Evolutionary conservation across 2,888 invertebrate genomes (phyloP).

Genomic region (Bombylius major): DNA sequence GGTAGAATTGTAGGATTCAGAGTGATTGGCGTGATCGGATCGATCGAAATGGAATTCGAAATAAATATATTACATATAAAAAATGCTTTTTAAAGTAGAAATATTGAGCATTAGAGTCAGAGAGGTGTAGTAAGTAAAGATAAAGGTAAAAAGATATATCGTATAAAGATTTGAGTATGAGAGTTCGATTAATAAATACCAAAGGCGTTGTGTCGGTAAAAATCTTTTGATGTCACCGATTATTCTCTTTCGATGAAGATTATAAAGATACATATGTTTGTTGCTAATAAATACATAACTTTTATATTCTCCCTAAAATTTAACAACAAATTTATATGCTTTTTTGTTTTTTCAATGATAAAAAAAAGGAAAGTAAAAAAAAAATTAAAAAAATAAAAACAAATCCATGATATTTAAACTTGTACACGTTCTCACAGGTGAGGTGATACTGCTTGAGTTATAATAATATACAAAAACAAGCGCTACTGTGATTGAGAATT

Average conservation of each 20-base stretch:
- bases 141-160: no score
- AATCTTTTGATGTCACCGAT: not conserved
- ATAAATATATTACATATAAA: not conserved
- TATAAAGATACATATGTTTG: not conserved
- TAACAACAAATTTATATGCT: no score
- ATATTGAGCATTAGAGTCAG: no score
- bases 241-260: not conserved
- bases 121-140: no score
- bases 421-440: not conserved
- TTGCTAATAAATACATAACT: no score
- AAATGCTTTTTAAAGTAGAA: no score
- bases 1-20: not conserved
- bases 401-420: not conserved
- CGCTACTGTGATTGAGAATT: constrained; percentile 7
- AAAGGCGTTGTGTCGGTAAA: not conserved
- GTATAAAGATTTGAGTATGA: not conserved
- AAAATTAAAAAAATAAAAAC: not conserved
- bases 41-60: constrained; percentile 9
- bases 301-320: no score
- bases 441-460: no score
- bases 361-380: not conserved
- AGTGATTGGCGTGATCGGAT: constrained; percentile 9
- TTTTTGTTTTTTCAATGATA: not conserved
- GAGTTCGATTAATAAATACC: constrained; percentile 7
- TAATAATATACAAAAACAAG: constrained; percentile 2